Percentiles rank a stretch among this genome's conserved stretches.
Evolutionary conservation across 2,888 invertebrate species (phyloP).

Genomic region (Heliconius hortense): DNA sequence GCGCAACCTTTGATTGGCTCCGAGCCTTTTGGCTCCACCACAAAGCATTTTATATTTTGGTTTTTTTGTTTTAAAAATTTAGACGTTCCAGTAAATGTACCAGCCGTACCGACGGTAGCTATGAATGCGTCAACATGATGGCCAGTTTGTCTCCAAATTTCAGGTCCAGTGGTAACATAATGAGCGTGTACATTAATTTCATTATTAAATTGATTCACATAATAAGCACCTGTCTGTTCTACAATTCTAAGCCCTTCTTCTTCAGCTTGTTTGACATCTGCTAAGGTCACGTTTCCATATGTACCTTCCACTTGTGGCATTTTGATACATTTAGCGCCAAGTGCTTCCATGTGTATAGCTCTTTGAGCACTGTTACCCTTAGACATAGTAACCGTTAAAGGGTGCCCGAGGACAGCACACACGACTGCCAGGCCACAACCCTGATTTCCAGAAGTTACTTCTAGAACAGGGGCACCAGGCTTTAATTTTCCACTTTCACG

Average conservation of each 20-base stretch:
- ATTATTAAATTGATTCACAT: constrained; percentile 72
- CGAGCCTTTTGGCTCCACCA: constrained; percentile 71
- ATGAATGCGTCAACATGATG: constrained; percentile 70
- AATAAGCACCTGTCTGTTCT: constrained; percentile 64
- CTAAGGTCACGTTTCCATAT: constrained; percentile 71
- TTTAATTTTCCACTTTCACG: constrained; percentile 58
- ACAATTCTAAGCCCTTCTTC: constrained; percentile 60
- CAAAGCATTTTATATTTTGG: constrained; percentile 61
- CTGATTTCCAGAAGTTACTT: constrained; percentile 75
- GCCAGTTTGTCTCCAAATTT: constrained; percentile 75
- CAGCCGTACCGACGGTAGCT: constrained; percentile 71
- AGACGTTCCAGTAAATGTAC: constrained; percentile 68
- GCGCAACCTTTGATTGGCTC: constrained; percentile 69
- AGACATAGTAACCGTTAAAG: constrained; percentile 72
- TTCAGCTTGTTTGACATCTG: constrained; percentile 69
- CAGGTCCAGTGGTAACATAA: constrained; percentile 72
- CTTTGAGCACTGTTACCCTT: constrained; percentile 72
- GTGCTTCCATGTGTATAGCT: constrained; percentile 75
- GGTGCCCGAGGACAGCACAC: constrained; percentile 70
- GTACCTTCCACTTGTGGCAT: constrained; percentile 74
- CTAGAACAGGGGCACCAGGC: constrained; percentile 65
- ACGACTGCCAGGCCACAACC: constrained; percentile 75
- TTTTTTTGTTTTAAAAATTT: constrained; percentile 71
- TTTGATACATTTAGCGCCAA: constrained; percentile 69
- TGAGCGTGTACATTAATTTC: constrained; percentile 62